A percentile compares a stretch with the other conserved stretches of the same genome.
These are phyloP conservation scores for Acromyrmex echinatior DNA, from an alignment of 1,140 invertebrate species.

Conservation along the genomic window DNA sequence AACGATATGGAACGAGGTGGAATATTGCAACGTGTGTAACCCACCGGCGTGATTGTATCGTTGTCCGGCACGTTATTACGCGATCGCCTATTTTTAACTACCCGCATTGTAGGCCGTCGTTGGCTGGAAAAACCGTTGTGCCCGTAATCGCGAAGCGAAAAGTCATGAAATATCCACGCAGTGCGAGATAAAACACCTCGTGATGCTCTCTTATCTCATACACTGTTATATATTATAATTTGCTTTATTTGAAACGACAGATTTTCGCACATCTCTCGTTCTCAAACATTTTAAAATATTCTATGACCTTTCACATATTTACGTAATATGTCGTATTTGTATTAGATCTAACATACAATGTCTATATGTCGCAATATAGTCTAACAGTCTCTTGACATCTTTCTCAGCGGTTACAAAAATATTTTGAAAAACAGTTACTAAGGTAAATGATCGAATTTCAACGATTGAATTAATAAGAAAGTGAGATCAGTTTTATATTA, in stretches of 20 bases:
- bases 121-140: conserved; percentile 29
- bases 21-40: conserved; percentile 31
- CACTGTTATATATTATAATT: not conserved
- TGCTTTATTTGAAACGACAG: not conserved
- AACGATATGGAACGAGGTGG: conserved; percentile 20
- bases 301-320: not conserved
- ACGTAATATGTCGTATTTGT: not conserved
- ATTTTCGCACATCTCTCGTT: not conserved
- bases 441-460: too few relatives aligned
- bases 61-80: conserved; percentile 38
- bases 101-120: conserved; percentile 21
- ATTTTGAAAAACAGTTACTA: conserved; percentile 20
- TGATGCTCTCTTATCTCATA: not conserved
- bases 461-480: too few relatives aligned
- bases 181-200: not conserved
- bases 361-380: not conserved
- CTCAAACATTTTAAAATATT: not conserved
- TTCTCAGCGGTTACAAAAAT: conserved; percentile 24
- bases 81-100: conserved; percentile 33
- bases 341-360: not conserved
- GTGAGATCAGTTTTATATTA: too few relatives aligned
- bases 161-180: not conserved
- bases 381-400: not conserved
- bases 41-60: conserved; percentile 20
- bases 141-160: not conserved